phyloP scores from a whole-genome alignment of 1,140 invertebrate species.

The Phortica variegata region DNA sequence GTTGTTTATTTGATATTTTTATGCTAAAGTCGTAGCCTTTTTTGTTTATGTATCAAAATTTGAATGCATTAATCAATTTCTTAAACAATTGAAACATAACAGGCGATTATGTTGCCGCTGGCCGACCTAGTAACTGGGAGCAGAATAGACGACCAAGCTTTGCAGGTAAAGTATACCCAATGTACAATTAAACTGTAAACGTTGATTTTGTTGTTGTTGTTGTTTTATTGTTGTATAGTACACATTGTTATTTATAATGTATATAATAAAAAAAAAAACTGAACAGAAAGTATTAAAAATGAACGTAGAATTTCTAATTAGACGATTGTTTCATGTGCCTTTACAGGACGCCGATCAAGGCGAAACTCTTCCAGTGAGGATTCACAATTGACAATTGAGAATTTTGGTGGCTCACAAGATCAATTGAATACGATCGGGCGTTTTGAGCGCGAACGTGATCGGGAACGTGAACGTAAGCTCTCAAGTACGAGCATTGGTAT shows the following conservation, averaged over 20 bases:
- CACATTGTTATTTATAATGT: background rate
- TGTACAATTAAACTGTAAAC: constrained; percentile 13
- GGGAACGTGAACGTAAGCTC: constrained; percentile 60
- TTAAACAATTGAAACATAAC: too few species aligned
- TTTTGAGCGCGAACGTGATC: constrained; percentile 47
- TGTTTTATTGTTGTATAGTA: too few species aligned
- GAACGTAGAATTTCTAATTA: background rate
- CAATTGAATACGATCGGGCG: constrained; percentile 67
- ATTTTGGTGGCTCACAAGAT: constrained; percentile 86
- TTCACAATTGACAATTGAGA: constrained; percentile 86
- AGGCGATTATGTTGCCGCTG: constrained; percentile 67
- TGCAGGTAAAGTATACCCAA: constrained; percentile 65
- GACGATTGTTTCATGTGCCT: constrained; percentile 5
- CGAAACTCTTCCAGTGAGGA: constrained; percentile 84
- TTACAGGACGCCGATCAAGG: constrained; percentile 68
- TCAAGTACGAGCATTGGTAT: constrained; percentile 63
- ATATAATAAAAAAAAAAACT: too few species aligned
- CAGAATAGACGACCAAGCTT: constrained; percentile 71
- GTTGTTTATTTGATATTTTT: too few species aligned
- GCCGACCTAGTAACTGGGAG: constrained; percentile 82
- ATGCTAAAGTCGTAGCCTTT: too few species aligned
- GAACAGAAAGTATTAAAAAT: too few species aligned
- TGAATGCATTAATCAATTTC: too few species aligned
- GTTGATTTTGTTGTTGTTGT: constrained; percentile 17
- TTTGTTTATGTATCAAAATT: too few species aligned